Conservation (phyloP, 37 sponge, comb jelly and placozoan species). For the Axinella damicornis region DNA sequence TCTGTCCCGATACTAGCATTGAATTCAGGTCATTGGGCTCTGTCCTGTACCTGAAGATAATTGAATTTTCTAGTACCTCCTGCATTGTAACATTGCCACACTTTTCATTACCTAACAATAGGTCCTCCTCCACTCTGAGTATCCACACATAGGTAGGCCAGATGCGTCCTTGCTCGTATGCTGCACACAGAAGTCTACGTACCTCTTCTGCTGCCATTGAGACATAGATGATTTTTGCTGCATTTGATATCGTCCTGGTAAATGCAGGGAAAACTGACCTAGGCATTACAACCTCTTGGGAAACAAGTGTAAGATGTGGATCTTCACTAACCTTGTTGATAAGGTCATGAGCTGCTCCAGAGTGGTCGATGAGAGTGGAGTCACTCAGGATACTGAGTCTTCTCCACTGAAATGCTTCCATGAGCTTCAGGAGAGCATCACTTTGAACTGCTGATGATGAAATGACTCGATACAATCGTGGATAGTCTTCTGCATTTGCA, state of each 20-base stretch:
- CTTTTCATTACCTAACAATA: not conserved
- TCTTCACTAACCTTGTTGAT: too few relatives aligned
- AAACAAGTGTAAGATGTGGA: too few relatives aligned
- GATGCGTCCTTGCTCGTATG: not conserved
- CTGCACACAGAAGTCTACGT: not conserved
- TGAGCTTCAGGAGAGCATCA: slow-evolving; percentile 21
- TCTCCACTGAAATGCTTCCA: slow-evolving; percentile 33
- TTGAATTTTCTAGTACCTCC: slow-evolving; percentile 12
- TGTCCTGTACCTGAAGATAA: not conserved
- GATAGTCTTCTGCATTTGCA: not conserved
- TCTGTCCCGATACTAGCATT: too few relatives aligned
- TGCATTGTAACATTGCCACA: slow-evolving; percentile 10
- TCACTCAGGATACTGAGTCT: slow-evolving; percentile 1
- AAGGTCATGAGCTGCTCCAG: too few relatives aligned
- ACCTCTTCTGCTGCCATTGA: slow-evolving; percentile 12
- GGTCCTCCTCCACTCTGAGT: not conserved
- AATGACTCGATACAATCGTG: not conserved
- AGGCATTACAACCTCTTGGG: too few relatives aligned
- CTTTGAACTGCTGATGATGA: slow-evolving; percentile 16
- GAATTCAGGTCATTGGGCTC: too few relatives aligned
- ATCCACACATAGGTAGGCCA: slow-evolving; percentile 52
- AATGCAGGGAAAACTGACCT: too few relatives aligned
- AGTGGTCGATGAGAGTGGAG: not conserved
- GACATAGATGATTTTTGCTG: slow-evolving; percentile 20
- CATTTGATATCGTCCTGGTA: too few relatives aligned